Conservation (phyloP, 2,888 invertebrate species). For the Caenorhabditis doughertyi region DNA sequence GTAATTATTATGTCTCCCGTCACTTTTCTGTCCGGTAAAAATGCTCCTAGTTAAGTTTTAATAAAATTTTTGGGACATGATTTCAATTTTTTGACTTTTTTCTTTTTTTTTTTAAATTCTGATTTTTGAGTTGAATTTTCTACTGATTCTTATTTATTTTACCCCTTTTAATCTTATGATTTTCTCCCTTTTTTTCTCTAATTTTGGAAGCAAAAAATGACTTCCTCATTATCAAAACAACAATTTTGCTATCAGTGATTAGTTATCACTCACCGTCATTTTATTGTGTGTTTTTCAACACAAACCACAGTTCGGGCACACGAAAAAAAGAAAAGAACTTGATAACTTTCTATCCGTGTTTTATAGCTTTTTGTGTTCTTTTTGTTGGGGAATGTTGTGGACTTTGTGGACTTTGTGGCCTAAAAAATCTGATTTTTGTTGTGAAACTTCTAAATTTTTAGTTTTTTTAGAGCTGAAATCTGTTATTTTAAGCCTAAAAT, state of each 20-base stretch:
- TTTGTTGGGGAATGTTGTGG: neutral
- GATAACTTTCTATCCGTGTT: conserved; percentile 12
- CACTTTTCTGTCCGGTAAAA: too few relatives aligned
- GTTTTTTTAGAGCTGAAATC: too few relatives aligned
- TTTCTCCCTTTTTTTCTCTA: neutral
- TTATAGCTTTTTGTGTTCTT: conserved; percentile 8
- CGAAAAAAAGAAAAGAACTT: neutral
- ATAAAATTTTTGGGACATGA: too few relatives aligned
- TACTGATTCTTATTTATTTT: too few relatives aligned
- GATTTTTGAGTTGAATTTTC: too few relatives aligned
- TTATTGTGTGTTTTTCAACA: conserved; percentile 15
- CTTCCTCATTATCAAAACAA: neutral
- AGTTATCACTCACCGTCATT: neutral
- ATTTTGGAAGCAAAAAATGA: neutral
- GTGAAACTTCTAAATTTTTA: too few relatives aligned
- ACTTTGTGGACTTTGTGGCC: neutral
- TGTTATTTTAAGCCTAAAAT: too few relatives aligned
- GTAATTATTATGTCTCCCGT: too few relatives aligned
- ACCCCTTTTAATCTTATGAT: neutral
- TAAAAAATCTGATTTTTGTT: too few relatives aligned
- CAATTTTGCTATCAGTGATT: neutral
- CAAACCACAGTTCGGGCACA: conserved; percentile 25
- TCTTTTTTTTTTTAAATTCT: too few relatives aligned
- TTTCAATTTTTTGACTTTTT: too few relatives aligned
- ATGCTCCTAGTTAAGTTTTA: too few relatives aligned